Evolutionary conservation across 2,113 vertebrate genomes (phyloP).

Genomic region (Origma solitaria): DNA sequence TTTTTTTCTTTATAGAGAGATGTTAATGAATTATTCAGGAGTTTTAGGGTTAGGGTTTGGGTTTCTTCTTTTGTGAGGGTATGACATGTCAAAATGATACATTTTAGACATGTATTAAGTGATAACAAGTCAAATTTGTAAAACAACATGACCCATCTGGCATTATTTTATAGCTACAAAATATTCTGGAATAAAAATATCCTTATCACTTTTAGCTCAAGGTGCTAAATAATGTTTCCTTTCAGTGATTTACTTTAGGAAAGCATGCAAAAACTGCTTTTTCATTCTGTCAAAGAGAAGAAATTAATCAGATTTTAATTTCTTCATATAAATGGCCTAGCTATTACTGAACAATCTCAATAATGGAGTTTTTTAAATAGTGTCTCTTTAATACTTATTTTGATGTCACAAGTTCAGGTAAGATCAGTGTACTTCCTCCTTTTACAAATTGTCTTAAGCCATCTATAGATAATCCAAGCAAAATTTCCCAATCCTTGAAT

Average conservation of each 20-base stretch:
- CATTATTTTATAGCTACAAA: not conserved
- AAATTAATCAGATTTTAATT: not conserved
- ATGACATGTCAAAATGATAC: not conserved
- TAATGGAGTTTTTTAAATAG: not conserved
- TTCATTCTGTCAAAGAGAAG: not conserved
- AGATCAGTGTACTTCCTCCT: not conserved
- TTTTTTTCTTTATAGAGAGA: not conserved
- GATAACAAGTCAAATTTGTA: not conserved
- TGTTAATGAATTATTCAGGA: not conserved
- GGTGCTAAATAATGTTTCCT: not conserved
- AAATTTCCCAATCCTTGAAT: not conserved
- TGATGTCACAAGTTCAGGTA: not conserved
- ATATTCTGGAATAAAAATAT: not conserved
- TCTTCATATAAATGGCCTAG: not conserved
- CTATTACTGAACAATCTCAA: not conserved
- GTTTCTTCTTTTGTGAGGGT: not conserved
- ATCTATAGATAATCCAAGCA: not conserved
- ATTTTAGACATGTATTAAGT: not conserved
- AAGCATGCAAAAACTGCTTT: not conserved
- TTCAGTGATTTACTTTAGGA: not conserved
- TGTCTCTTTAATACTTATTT: not conserved
- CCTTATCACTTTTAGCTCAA: not conserved
- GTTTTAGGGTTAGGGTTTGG: not conserved
- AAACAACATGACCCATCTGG: not conserved
- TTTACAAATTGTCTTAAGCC: not conserved